A percentile compares a stretch with the other conserved stretches of the same genome.
These are phyloP conservation scores for Drosophila baimaii DNA, from an alignment of 1,140 invertebrate genomes.

Conservation along the genomic window DNA sequence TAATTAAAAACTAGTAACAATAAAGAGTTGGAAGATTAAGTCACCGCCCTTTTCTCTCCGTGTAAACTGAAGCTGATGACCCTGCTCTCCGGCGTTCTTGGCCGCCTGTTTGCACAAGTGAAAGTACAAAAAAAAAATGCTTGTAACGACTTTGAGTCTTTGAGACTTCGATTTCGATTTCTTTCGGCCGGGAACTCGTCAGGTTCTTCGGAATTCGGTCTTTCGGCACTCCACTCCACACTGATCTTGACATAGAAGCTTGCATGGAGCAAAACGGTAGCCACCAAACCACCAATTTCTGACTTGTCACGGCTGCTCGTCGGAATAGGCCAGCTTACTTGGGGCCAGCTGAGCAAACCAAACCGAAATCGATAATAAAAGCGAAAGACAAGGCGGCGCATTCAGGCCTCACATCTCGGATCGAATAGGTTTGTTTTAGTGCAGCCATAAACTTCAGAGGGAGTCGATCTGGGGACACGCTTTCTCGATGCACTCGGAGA, in stretches of 20 bases:
- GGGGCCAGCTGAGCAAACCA: constrained; percentile 43
- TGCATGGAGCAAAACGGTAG: constrained; percentile 37
- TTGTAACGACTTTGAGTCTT: constrained; percentile 55
- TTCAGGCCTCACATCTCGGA: constrained; percentile 16
- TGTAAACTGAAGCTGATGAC: constrained; percentile 29
- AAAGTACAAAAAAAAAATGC: constrained; percentile 66
- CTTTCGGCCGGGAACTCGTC: constrained; percentile 12
- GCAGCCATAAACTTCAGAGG: constrained; percentile 32
- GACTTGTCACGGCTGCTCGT: constrained; percentile 29
- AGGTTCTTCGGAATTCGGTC: constrained; percentile 5
- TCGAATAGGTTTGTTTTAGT: constrained; percentile 42
- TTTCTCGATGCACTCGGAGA: constrained; percentile 30
- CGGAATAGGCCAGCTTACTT: constrained; percentile 24
- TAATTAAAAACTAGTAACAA: no score
- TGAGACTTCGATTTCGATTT: constrained; percentile 38
- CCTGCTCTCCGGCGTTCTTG: constrained; percentile 61
- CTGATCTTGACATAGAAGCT: constrained; percentile 75
- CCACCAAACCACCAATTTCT: constrained; percentile 8
- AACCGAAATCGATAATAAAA: constrained; percentile 36
- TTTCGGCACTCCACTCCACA: constrained; percentile 20
- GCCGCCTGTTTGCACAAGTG: constrained; percentile 74
- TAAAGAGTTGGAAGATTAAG: no score
- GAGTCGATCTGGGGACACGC: constrained; percentile 26
- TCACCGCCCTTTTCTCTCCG: constrained; percentile 25
- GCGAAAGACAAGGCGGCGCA: constrained; percentile 26